Percentiles rank a stretch among this genome's conserved stretches.
Evolutionary conservation across 2,888 invertebrate genomes (phyloP).

Genomic region (Rhodophaea formosa): DNA sequence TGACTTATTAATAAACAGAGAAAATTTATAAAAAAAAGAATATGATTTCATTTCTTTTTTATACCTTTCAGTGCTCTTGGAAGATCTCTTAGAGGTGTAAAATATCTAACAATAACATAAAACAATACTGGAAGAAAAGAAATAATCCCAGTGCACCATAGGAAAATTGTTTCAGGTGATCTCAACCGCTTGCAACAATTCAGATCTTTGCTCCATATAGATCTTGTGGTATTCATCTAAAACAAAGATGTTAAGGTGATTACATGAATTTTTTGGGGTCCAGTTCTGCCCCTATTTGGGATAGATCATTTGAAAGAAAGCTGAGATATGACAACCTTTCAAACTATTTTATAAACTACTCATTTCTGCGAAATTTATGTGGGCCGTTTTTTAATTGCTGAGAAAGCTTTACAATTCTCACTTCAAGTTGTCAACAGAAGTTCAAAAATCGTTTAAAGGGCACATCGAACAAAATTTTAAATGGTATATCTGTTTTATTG

Average conservation of each 20-base stretch:
- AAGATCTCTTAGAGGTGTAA: constrained; percentile 67
- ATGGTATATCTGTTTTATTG: too few relatives aligned
- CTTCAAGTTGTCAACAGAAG: too few relatives aligned
- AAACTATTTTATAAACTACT: too few relatives aligned
- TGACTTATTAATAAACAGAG: constrained; percentile 6
- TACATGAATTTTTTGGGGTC: too few relatives aligned
- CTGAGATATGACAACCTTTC: too few relatives aligned
- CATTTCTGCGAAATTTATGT: too few relatives aligned
- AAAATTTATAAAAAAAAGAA: background rate
- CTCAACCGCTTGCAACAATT: constrained; percentile 80
- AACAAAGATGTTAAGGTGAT: constrained; percentile 38
- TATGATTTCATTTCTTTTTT: constrained; percentile 13
- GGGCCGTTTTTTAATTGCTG: too few relatives aligned
- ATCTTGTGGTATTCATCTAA: constrained; percentile 85
- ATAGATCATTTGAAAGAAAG: too few relatives aligned
- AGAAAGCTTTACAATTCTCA: too few relatives aligned
- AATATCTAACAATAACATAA: constrained; percentile 78
- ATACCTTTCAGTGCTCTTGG: constrained; percentile 73
- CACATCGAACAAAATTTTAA: too few relatives aligned
- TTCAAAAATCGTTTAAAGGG: too few relatives aligned
- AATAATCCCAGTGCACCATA: constrained; percentile 76
- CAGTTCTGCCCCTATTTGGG: too few relatives aligned
- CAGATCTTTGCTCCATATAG: constrained; percentile 81
- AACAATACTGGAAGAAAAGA: constrained; percentile 78
- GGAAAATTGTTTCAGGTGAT: constrained; percentile 80